phyloP scores from a whole-genome alignment of 2,113 vertebrate species.

The Gasterosteus aculeatus region DNA sequence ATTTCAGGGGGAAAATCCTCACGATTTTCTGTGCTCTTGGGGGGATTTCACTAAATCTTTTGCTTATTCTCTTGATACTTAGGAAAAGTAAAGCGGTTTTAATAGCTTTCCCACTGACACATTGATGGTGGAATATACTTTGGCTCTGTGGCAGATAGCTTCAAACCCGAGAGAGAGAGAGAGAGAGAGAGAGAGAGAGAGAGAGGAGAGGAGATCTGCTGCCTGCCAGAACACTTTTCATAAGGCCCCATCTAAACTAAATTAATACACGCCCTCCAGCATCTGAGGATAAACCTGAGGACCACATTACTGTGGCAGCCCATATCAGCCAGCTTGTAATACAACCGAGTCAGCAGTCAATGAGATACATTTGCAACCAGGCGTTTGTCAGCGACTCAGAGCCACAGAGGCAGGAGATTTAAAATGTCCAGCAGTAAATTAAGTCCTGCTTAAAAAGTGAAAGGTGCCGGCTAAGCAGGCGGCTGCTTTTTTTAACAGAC shows the following conservation, averaged over 20 bases:
- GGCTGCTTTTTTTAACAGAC: constrained; percentile 65
- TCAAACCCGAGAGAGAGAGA: constrained; percentile 59
- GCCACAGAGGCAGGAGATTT: constrained; percentile 71
- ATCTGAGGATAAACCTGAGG: constrained; percentile 76
- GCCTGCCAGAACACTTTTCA: constrained; percentile 54
- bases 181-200: not conserved
- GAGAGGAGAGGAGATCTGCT: constrained; percentile 27
- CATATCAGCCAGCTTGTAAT: constrained; percentile 64
- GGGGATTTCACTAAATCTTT: constrained; percentile 80
- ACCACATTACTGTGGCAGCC: constrained; percentile 60
- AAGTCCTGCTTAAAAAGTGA: constrained; percentile 71
- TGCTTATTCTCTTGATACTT: constrained; percentile 80
- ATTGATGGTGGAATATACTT: constrained; percentile 75
- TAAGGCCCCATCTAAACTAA: constrained; percentile 64
- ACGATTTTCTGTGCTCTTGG: constrained; percentile 64
- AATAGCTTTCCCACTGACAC: constrained; percentile 79
- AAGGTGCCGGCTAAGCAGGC: constrained; percentile 71
- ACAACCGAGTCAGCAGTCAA: constrained; percentile 75
- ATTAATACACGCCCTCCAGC: constrained; percentile 71
- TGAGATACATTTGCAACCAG: constrained; percentile 72
- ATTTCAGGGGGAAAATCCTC: constrained; percentile 71
- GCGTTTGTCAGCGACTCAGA: constrained; percentile 70
- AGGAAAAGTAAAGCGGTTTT: constrained; percentile 79
- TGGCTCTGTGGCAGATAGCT: constrained; percentile 65
- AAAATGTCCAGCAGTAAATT: constrained; percentile 71